Percentiles rank a stretch among this genome's conserved stretches.
These are phyloP conservation scores for Patella depressa DNA, from an alignment of 2,888 invertebrate genomes.

Conservation along the genomic window DNA sequence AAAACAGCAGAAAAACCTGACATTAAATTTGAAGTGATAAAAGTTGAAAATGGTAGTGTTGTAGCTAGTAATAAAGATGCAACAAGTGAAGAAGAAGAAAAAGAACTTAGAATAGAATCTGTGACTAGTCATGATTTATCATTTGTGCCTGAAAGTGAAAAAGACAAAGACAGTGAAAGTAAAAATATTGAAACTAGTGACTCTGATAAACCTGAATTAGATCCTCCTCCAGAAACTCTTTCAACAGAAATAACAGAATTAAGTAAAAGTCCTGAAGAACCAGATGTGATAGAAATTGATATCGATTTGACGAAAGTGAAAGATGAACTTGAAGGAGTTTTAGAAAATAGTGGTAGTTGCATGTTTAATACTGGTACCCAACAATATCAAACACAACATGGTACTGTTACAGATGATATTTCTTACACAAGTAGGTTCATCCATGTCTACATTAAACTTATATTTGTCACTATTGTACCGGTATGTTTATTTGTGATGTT, in stretches of 20 bases:
- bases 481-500: too few relatives aligned
- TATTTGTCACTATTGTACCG: too few relatives aligned
- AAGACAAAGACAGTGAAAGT: background rate
- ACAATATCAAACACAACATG: too few relatives aligned
- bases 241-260: background rate
- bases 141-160: background rate
- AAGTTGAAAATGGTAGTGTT: slow-evolving; percentile 12
- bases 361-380: too few relatives aligned
- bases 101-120: slow-evolving; percentile 3
- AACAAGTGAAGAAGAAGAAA: slow-evolving; percentile 1
- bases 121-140: slow-evolving; percentile 11
- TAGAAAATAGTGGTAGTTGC: too few relatives aligned
- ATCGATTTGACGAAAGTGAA: slow-evolving; percentile 6
- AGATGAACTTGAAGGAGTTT: background rate
- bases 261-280: background rate
- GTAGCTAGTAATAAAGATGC: slow-evolving; percentile 4
- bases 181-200: background rate
- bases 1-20: background rate
- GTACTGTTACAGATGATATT: too few relatives aligned
- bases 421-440: too few relatives aligned
- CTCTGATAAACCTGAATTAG: background rate
- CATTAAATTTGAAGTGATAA: slow-evolving; percentile 9
- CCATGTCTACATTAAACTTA: too few relatives aligned
- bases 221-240: background rate
- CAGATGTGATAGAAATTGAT: slow-evolving; percentile 7